A percentile compares a stretch with the other conserved stretches of the same genome.
Evolutionary conservation across 2,113 vertebrate genomes (phyloP).

Genomic region (Procavia capensis): DNA sequence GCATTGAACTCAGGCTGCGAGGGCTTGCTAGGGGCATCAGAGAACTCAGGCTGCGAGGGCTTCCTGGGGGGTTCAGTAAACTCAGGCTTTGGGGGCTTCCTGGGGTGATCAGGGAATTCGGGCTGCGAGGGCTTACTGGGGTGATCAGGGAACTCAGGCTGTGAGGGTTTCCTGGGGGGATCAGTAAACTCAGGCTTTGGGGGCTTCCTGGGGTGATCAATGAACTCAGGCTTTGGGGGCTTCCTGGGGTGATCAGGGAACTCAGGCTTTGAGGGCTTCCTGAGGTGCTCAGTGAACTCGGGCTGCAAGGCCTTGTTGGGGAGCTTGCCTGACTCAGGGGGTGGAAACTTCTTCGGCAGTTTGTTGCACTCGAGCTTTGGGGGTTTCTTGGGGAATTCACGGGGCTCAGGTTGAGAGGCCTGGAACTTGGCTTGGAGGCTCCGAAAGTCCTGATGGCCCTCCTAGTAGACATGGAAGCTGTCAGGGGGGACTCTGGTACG

Average conservation of each 20-base stretch:
- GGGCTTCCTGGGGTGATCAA: not conserved
- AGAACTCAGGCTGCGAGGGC: not conserved
- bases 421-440: conserved; percentile 81
- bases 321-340: not conserved
- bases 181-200: not conserved
- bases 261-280: not conserved
- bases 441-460: conserved; percentile 72
- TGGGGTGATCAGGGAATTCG: not conserved
- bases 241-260: not conserved
- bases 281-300: not conserved
- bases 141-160: not conserved
- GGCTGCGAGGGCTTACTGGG: not conserved
- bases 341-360: conserved; percentile 44
- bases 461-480: conserved; percentile 23
- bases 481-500: not conserved
- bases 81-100: not conserved
- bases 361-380: conserved; percentile 53
- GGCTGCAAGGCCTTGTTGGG: not conserved
- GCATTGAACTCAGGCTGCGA: not conserved
- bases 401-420: conserved; percentile 41
- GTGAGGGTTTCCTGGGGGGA: not conserved
- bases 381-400: not conserved
- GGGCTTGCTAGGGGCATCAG: rapidly evolving
- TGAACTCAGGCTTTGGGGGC: not conserved
- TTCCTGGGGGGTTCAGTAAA: not conserved